phyloP scores from a whole-genome alignment of 1,140 invertebrate genomes.

The Bombus waltoni region DNA sequence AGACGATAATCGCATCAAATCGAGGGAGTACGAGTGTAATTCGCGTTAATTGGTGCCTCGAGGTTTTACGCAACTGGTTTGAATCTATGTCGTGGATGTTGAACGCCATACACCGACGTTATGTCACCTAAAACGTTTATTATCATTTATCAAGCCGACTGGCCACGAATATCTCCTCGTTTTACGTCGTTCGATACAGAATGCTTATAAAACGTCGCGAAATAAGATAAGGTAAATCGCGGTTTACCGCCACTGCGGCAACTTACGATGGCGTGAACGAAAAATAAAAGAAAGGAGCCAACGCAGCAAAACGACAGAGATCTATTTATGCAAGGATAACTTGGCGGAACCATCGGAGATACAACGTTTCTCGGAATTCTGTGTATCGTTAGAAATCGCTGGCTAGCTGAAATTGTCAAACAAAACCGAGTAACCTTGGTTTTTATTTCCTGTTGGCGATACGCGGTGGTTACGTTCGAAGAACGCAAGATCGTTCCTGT shows the following conservation, averaged over 20 bases:
- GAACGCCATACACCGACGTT: not conserved
- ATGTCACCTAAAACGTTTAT: not conserved
- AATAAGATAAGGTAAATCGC: not conserved
- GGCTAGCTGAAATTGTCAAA: not conserved
- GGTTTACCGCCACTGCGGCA: too few species aligned
- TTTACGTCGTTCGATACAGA: too few species aligned
- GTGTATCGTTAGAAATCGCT: not conserved
- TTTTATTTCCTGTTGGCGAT: slow-evolving; percentile 9
- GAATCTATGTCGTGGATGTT: slow-evolving; percentile 51
- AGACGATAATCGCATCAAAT: slow-evolving; percentile 56
- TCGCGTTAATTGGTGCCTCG: slow-evolving; percentile 62
- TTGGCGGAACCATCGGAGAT: not conserved
- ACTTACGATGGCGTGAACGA: too few species aligned
- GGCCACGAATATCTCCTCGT: too few species aligned
- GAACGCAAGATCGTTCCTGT: not conserved
- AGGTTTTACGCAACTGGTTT: slow-evolving; percentile 57
- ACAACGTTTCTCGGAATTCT: not conserved
- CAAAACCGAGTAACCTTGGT: slow-evolving; percentile 12
- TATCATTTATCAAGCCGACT: not conserved
- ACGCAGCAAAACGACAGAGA: not conserved
- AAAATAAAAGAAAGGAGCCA: too few species aligned
- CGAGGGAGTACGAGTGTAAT: slow-evolving; percentile 44
- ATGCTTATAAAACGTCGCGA: not conserved
- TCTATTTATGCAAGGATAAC: not conserved
- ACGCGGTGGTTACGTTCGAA: not conserved